A percentile compares a stretch with the other conserved stretches of the same genome.
phyloP scores from a whole-genome alignment of 2,888 invertebrate species.

The Cantharis lateralis region DNA sequence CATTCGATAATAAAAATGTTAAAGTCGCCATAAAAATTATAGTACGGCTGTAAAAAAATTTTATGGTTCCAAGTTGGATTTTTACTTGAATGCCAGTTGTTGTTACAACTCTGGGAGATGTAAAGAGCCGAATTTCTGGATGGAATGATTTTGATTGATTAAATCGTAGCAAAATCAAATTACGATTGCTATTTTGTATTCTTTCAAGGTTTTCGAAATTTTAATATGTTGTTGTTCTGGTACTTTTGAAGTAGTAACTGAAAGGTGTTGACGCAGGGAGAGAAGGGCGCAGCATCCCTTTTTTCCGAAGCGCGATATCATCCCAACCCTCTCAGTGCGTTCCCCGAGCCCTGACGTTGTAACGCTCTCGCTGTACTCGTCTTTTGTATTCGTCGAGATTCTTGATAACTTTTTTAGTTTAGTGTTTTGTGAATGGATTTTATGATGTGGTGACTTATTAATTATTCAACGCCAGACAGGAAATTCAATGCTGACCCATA shows the following conservation, averaged over 20 bases:
- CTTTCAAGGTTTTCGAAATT: background rate
- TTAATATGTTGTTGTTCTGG: background rate
- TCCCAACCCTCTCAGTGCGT: conserved; percentile 45
- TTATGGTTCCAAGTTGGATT: conserved; percentile 13
- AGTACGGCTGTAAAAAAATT: background rate
- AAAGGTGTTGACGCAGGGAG: conserved; percentile 29
- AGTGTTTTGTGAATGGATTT: conserved; percentile 19
- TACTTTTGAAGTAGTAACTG: conserved; percentile 9
- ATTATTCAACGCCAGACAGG: background rate
- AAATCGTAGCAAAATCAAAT: background rate
- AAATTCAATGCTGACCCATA: conserved; percentile 74
- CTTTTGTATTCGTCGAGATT: conserved; percentile 14
- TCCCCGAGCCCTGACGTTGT: conserved; percentile 37
- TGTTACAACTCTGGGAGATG: background rate
- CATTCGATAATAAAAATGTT: background rate
- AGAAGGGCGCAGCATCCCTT: conserved; percentile 42
- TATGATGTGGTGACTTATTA: conserved; percentile 22
- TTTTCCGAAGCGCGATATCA: conserved; percentile 28
- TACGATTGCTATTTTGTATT: background rate
- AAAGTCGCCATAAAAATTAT: background rate
- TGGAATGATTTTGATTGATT: conserved; percentile 6
- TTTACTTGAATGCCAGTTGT: background rate
- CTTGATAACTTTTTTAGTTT: conserved; percentile 10
- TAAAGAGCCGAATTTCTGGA: background rate
- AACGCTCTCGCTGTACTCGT: conserved; percentile 34